phyloP scores from a whole-genome alignment of 2,888 invertebrate species.

The Teinopalpus imperialis region DNA sequence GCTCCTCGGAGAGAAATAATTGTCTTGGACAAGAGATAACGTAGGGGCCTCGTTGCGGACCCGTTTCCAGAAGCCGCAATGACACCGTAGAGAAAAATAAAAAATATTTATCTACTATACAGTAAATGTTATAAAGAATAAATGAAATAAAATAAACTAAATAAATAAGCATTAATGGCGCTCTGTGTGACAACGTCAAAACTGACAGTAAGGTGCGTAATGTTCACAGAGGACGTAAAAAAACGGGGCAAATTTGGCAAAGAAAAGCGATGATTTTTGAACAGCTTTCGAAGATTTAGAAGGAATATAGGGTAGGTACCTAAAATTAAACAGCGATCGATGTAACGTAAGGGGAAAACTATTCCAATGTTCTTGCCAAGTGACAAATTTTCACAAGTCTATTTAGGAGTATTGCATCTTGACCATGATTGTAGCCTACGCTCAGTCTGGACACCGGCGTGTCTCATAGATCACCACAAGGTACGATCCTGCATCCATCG shows the following conservation, averaged over 20 bases:
- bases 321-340: no score
- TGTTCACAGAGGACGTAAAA: conserved; percentile 53
- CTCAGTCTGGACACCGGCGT: no score
- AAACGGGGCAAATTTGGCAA: conserved; percentile 35
- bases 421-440: no score
- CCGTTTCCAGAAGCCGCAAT: conserved; percentile 18
- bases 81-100: conserved; percentile 34
- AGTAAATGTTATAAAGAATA: conserved; percentile 30
- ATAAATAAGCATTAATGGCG: conserved; percentile 65
- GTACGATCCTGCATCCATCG: no score
- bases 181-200: conserved; percentile 49
- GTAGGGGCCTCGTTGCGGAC: not conserved
- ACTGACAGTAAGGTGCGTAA: conserved; percentile 45
- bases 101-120: conserved; percentile 34
- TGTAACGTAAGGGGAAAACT: no score
- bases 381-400: no score
- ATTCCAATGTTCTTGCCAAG: no score
- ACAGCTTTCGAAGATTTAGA: no score
- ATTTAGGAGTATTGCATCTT: no score
- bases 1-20: conserved; percentile 12
- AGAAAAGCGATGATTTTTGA: no score
- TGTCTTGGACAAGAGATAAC: conserved; percentile 13
- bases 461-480: no score
- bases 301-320: no score
- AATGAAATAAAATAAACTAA: conserved; percentile 46